These are phyloP conservation scores for Zenarchopterus dispar DNA, from an alignment of 2,797 vertebrate genomes.

Conservation along the genomic window DNA sequence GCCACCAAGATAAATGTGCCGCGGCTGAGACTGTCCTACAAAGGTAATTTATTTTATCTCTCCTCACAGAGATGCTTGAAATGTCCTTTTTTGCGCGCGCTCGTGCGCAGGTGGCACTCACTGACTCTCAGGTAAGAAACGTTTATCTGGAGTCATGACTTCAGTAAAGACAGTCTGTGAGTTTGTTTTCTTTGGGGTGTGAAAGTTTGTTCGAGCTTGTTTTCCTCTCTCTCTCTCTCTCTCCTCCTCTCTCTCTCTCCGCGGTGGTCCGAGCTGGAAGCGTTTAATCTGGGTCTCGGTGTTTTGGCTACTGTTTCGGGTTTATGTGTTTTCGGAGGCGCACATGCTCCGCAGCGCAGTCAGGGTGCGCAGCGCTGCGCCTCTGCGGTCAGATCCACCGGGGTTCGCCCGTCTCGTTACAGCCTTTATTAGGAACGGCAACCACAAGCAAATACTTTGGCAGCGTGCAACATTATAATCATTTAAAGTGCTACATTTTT, in stretches of 20 bases:
- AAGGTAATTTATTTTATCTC: constrained; percentile 68
- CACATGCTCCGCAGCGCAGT: constrained; percentile 20
- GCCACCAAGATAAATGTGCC: constrained; percentile 78
- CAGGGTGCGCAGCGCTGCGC: constrained; percentile 47
- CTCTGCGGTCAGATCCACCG: constrained; percentile 43
- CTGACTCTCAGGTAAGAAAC: background rate
- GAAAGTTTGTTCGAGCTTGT: background rate
- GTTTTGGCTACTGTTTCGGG: constrained; percentile 56
- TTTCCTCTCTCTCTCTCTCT: constrained; percentile 6
- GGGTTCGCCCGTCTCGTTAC: constrained; percentile 32
- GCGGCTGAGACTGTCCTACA: constrained; percentile 81
- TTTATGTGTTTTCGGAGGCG: constrained; percentile 28
- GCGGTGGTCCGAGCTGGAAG: constrained; percentile 40
- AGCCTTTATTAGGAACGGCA: constrained; percentile 50
- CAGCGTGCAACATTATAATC: constrained; percentile 18
- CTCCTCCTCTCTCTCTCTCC: constrained; percentile 19
- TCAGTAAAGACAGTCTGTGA: background rate
- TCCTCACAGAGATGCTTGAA: background rate
- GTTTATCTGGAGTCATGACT: background rate
- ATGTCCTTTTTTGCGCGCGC: background rate
- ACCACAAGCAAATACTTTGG: constrained; percentile 19
- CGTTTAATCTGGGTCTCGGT: constrained; percentile 12
- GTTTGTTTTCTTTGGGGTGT: background rate
- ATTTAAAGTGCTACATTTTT: constrained; percentile 1
- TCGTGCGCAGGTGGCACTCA: constrained; percentile 38